These are phyloP conservation scores for Steatocranus sp. DNA, from an alignment of 2,797 vertebrate genomes.

Conservation along the genomic window DNA sequence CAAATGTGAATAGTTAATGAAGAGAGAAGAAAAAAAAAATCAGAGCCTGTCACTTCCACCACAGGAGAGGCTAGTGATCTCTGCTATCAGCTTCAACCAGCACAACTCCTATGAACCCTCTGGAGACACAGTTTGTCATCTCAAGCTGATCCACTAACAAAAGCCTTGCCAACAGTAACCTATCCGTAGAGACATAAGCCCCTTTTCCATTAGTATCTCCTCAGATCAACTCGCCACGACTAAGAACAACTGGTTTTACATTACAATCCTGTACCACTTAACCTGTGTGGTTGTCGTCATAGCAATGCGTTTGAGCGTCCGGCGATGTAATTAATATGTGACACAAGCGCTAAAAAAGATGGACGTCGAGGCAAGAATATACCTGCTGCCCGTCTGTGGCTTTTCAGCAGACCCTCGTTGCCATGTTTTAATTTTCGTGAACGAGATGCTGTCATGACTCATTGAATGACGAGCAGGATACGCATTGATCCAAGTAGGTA, in stretches of 20 bases:
- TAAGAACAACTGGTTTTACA: neutral
- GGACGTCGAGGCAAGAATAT: neutral
- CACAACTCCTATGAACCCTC: constrained; percentile 43
- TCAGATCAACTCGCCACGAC: neutral
- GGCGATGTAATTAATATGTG: neutral
- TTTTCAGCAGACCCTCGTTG: neutral
- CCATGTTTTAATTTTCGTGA: neutral
- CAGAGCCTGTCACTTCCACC: constrained; percentile 53
- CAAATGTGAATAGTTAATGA: constrained; percentile 75
- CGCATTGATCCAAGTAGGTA: neutral
- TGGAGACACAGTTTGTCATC: constrained; percentile 48
- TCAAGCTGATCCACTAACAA: constrained; percentile 59
- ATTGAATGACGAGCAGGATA: neutral
- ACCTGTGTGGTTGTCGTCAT: neutral
- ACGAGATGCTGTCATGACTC: neutral
- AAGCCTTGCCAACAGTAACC: constrained; percentile 29
- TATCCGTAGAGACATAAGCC: constrained; percentile 17
- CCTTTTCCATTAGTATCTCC: neutral
- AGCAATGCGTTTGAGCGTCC: rapidly evolving
- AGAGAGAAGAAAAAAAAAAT: constrained; percentile 44
- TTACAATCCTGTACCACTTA: neutral
- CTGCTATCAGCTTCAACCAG: constrained; percentile 67
- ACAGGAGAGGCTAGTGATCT: constrained; percentile 56
- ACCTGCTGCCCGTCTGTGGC: neutral
- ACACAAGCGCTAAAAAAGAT: neutral